Conservation (phyloP, 92 coral and sea anemone species). For the Phenganax stokvisi region DNA sequence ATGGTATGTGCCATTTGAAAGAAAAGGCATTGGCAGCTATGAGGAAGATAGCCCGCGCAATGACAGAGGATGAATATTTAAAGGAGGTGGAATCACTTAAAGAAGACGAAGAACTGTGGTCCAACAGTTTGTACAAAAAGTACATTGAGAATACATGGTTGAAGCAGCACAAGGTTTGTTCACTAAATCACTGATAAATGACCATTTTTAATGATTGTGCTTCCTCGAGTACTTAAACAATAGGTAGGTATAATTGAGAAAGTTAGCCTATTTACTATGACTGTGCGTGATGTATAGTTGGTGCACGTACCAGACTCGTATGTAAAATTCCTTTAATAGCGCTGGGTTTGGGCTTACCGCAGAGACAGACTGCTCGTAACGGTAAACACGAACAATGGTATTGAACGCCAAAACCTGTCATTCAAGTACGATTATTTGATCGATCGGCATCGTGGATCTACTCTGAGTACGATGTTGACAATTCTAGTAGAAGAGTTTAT, state of each 20-base stretch:
- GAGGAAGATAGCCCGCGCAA: constrained; percentile 13
- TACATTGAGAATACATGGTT: not conserved
- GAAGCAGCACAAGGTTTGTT: constrained; percentile 6
- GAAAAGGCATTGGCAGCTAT: constrained; percentile 1
- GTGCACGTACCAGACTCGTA: not conserved
- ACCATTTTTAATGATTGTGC: no score
- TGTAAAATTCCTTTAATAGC: not conserved
- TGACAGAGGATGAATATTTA: not conserved
- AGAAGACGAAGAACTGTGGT: not conserved
- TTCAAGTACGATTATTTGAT: constrained; percentile 31
- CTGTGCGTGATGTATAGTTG: not conserved
- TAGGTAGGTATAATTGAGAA: no score
- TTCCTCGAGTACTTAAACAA: no score
- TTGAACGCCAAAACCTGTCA: constrained; percentile 29
- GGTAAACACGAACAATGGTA: constrained; percentile 23
- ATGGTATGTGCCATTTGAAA: not conserved
- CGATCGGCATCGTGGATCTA: constrained; percentile 14
- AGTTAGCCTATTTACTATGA: not conserved
- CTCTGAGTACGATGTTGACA: constrained; percentile 26
- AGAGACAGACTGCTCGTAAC: constrained; percentile 6
- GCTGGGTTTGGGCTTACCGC: constrained; percentile 23
- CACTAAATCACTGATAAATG: not conserved
- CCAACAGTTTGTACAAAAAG: not conserved
- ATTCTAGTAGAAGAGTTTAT: constrained; percentile 32
- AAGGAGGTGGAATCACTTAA: not conserved